Percentiles rank a stretch among this genome's conserved stretches.
Conservation (phyloP, 1,140 invertebrate species). For the Papilio dardanus region DNA sequence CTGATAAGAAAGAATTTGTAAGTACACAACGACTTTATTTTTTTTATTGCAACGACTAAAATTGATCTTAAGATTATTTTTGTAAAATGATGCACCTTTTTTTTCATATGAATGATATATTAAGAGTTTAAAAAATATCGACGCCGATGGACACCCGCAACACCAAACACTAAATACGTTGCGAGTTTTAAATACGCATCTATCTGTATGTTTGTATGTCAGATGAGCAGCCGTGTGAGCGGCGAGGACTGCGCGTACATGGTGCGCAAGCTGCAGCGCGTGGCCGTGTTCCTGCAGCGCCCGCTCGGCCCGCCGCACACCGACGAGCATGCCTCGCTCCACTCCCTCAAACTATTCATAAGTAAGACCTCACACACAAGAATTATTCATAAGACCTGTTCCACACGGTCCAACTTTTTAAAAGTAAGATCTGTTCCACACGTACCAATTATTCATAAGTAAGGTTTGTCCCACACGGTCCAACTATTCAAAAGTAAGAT, state of each 20-base stretch:
- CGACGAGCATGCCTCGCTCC: constrained; percentile 69
- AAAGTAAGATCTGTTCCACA: neutral
- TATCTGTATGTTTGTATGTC: constrained; percentile 42
- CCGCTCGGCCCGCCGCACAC: constrained; percentile 63
- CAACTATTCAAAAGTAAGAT: neutral
- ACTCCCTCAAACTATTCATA: constrained; percentile 66
- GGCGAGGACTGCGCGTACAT: constrained; percentile 79
- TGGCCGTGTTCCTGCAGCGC: constrained; percentile 76
- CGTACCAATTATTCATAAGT: constrained; percentile 47
- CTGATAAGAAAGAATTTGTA: constrained; percentile 85
- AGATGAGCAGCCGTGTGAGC: constrained; percentile 80
- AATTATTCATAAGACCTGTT: neutral
- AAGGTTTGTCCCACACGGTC: constrained; percentile 30
- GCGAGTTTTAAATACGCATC: too few relatives aligned
- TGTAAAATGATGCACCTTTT: too few relatives aligned
- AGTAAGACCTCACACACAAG: constrained; percentile 40
- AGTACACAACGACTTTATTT: constrained; percentile 55
- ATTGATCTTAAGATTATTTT: too few relatives aligned
- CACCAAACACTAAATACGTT: too few relatives aligned
- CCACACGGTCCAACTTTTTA: constrained; percentile 11
- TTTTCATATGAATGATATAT: too few relatives aligned
- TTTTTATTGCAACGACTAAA: constrained; percentile 6
- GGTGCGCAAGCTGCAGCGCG: constrained; percentile 78
- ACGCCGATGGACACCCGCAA: too few relatives aligned
- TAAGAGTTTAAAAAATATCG: too few relatives aligned